Percentiles rank a stretch among this genome's conserved stretches.
Conservation (phyloP, 2,888 invertebrate genomes). For the Acanthosoma haemorrhoidale region DNA sequence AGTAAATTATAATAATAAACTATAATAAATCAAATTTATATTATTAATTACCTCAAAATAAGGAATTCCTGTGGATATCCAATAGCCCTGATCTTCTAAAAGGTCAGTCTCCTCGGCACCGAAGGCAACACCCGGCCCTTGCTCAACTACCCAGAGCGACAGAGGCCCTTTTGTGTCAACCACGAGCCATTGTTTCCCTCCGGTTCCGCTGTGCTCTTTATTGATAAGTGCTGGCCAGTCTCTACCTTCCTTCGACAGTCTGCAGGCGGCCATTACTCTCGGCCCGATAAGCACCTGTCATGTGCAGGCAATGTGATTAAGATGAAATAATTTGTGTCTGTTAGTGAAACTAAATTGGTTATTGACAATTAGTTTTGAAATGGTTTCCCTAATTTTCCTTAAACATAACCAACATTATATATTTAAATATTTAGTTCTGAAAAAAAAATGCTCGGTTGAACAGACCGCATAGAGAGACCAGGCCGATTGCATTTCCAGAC, state of each 20-base stretch:
- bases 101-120: slow-evolving; percentile 62
- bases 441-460: no score
- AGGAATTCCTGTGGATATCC: slow-evolving; percentile 64
- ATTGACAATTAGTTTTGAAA: neutral
- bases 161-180: slow-evolving; percentile 54
- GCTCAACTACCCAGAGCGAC: slow-evolving; percentile 67
- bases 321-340: neutral
- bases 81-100: slow-evolving; percentile 60
- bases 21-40: neutral
- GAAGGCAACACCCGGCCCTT: slow-evolving; percentile 61
- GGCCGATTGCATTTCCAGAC: no score
- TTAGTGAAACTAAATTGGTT: neutral
- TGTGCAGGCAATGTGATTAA: neutral
- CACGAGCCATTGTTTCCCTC: slow-evolving; percentile 82
- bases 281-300: slow-evolving; percentile 63
- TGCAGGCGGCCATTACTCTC: slow-evolving; percentile 75
- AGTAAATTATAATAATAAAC: neutral
- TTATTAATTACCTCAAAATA: slow-evolving; percentile 49
- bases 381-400: neutral
- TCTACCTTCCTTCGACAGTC: slow-evolving; percentile 63
- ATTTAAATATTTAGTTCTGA: no score
- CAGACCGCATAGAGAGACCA: no score
- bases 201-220: slow-evolving; percentile 70
- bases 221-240: slow-evolving; percentile 69
- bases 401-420: no score